Evolutionary conservation across 1,140 invertebrate species (phyloP), one percentile per base, ranked within the genome.

Genomic region (Bombus cullumanus): DNA sequence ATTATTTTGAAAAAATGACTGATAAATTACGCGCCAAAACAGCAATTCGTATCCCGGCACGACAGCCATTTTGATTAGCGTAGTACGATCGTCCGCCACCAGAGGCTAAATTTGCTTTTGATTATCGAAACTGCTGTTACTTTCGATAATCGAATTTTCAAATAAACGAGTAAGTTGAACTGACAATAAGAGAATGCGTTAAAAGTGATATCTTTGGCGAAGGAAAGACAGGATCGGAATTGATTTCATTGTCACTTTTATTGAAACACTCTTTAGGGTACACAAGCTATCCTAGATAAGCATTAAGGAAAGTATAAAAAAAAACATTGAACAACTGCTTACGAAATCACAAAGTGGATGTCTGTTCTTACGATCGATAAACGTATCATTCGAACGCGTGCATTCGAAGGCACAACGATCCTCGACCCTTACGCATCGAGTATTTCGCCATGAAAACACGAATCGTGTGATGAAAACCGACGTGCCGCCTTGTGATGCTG

Each of bases 241-340:
- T 91, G 85, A 92, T 92, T 92, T 92, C 92, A 92, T 90, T 92
- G 91, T 93, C 90, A 93, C 94, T 95, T 95, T 95, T 95, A 95
- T 95, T 95, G 93, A 92, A 95, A 95, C 93, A 95, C 94, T 94
- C 92, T 94, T 92, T 93, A 94, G 92, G 92, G 90, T 94, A 95
- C 83, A 95, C 88, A 95, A 92, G 87, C 93, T 94, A 95, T 87
- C 92, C 93, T 95, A 95, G 81, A 90, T 94, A 95, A 95, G 94
- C 94, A 95, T 93, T 95, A 95, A 89, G 90, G 90, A 88, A 93
- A 87, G 91, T 94, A 94, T 93, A 92, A 94, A 94, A 90, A 90
- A 88, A 87, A 89, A 89, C 86, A 89, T 57, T 89, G 90, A 94
- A 95, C 93, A 94, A 94, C 89, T 93, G 91, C 90, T 93, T 93